Percentiles rank a stretch among this genome's conserved stretches.
Evolutionary conservation across 2,113 vertebrate genomes (phyloP).

Genomic region (Xiphorhynchus elegans): DNA sequence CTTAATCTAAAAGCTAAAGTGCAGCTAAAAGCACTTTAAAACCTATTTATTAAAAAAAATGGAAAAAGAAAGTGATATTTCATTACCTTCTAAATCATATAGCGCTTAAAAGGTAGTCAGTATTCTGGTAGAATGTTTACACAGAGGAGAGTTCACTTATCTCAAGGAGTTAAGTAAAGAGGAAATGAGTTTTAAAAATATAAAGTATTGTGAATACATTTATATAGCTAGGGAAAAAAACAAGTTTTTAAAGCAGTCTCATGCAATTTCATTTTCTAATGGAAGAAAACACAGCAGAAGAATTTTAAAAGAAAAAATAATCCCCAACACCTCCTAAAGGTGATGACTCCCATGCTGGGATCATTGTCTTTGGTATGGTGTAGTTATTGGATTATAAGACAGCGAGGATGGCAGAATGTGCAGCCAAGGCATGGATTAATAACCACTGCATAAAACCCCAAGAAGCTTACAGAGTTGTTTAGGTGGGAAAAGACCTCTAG

Average conservation of each 20-base stretch:
- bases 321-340: neutral
- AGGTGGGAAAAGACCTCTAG: neutral
- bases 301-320: neutral
- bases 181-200: slow-evolving; percentile 44
- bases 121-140: slow-evolving; percentile 49
- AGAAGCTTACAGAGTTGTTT: neutral
- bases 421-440: neutral
- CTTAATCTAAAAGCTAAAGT: slow-evolving; percentile 61
- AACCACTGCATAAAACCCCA: neutral
- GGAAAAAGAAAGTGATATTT: slow-evolving; percentile 41
- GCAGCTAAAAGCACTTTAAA: slow-evolving; percentile 64
- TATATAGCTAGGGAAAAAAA: neutral
- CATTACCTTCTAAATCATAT: slow-evolving; percentile 64
- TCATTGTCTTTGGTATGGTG: neutral
- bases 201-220: neutral
- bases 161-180: slow-evolving; percentile 17
- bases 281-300: neutral
- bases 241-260: neutral
- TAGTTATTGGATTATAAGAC: neutral
- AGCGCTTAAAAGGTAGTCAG: slow-evolving; percentile 31
- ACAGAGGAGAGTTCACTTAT: slow-evolving; percentile 22
- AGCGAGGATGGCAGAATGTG: neutral
- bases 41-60: slow-evolving; percentile 9
- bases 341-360: neutral
- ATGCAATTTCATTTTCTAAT: neutral